Evolutionary conservation across 2,888 invertebrate genomes (phyloP), one percentile per base, ranked within the genome.

Genomic region (Hydropsyche betteni): DNA sequence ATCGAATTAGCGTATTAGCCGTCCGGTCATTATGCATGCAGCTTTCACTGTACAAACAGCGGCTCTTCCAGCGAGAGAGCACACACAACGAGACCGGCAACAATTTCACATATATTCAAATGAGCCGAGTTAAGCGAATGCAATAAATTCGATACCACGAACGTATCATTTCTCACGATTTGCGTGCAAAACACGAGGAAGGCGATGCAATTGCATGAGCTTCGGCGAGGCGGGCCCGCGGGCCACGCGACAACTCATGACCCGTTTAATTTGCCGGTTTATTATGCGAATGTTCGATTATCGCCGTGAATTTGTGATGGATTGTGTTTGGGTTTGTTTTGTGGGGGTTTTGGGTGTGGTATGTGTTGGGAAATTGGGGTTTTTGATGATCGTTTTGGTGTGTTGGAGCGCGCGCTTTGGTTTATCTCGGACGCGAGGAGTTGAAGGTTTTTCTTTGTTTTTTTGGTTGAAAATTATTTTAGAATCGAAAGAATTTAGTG

Each of bases 121-220:
- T 75, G 75, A 75, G 75, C 33, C 6, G 44, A 10, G 7, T 6
- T 58, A 58, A 50, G 52, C 58, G 16, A 72, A 58, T 58, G 72
- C 72, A 55, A 72, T 61, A 75, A 75, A 75, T 70, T 55, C 70
- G 51, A 75, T 70, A 70, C 24, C 75, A 70, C 70, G 75, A 75
- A 69, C 70, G 72, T 61, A 70, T 58, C 55, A 75, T 70, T 75
- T 75, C 70, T 75, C 75, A 75, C 75, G 69, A 70, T 75, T 61
- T 51, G 69, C 75, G 58, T 70, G 75, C 70, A 69, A 61, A 51
- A 74, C 51, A 72, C 44, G 44, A 55, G 72, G 72, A 72, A 64
- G 64, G 64, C 64, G 24, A 44, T 44, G 44, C 44, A 44, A 44
- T 44, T 44, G 7, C 10, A 10, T 10, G 10, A 6, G 6, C 44